Conservation (phyloP, 2,888 invertebrate genomes). For the Macrosoma leucophasiata region DNA sequence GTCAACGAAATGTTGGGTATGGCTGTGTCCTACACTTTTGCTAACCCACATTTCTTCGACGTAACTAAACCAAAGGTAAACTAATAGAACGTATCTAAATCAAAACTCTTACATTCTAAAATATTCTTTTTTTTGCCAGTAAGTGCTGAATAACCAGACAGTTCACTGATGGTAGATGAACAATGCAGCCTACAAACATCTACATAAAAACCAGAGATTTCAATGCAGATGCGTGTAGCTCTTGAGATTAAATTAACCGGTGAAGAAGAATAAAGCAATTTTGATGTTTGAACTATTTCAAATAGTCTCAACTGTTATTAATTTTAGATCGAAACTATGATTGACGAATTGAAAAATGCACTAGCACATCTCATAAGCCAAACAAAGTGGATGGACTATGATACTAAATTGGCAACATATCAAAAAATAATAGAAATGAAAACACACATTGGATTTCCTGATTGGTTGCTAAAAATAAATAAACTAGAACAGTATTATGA, state of each 20-base stretch:
- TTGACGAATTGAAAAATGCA: conserved; percentile 81
- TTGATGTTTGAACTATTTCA: no score
- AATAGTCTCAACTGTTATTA: no score
- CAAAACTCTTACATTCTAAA: conserved; percentile 1
- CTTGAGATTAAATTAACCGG: no score
- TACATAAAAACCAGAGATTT: no score
- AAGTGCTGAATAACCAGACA: no score
- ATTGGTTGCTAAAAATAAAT: conserved; percentile 82
- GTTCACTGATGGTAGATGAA: no score
- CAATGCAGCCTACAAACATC: no score
- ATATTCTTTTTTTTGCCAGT: no score
- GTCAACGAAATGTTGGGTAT: conserved; percentile 85
- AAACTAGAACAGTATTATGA: conserved; percentile 80
- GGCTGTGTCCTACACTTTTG: conserved; percentile 82
- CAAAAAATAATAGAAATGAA: conserved; percentile 84
- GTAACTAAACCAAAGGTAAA: conserved; percentile 78
- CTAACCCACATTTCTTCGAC: conserved; percentile 76
- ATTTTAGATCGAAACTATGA: conserved; percentile 81
- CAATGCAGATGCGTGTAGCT: no score
- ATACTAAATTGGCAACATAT: conserved; percentile 83
- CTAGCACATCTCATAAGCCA: conserved; percentile 79
- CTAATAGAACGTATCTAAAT: no score
- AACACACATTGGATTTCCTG: conserved; percentile 85
- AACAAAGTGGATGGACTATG: conserved; percentile 85
- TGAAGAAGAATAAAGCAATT: no score